A percentile compares a stretch with the other conserved stretches of the same genome.
These are phyloP conservation scores for Ceraclea dissimilis DNA, from an alignment of 2,888 invertebrate genomes.

Conservation along the genomic window DNA sequence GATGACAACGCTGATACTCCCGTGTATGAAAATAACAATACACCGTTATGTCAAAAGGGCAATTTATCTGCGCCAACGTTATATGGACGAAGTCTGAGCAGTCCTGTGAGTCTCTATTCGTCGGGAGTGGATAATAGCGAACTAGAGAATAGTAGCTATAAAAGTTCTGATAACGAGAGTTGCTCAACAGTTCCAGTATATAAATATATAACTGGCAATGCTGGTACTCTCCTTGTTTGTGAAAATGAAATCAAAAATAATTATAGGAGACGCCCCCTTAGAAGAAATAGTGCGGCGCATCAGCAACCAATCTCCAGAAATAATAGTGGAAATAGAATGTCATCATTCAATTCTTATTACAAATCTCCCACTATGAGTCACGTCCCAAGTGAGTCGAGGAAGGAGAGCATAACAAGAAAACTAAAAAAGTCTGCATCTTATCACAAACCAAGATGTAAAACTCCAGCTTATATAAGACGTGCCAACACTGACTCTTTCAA, in stretches of 20 bases:
- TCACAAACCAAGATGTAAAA: constrained; percentile 17
- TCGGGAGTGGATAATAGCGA: constrained; percentile 22
- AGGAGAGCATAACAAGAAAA: constrained; percentile 4
- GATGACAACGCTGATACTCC: constrained; percentile 5
- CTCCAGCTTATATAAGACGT: constrained; percentile 12
- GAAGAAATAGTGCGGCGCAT: constrained; percentile 23
- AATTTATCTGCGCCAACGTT: not conserved
- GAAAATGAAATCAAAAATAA: constrained; percentile 27
- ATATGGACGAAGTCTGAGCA: constrained; percentile 17
- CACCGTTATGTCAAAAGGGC: constrained; percentile 6
- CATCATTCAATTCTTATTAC: constrained; percentile 13
- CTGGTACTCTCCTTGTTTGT: constrained; percentile 37
- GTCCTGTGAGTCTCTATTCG: constrained; percentile 20
- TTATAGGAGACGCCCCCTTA: constrained; percentile 27
- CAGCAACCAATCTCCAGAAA: constrained; percentile 27
- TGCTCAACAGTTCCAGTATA: constrained; percentile 33
- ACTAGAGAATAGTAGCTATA: constrained; percentile 43
- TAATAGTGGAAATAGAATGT: constrained; percentile 18
- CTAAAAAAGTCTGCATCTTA: constrained; percentile 23
- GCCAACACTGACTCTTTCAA: constrained; percentile 21
- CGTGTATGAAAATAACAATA: not conserved
- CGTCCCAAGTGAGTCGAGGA: not conserved
- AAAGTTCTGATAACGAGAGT: constrained; percentile 48
- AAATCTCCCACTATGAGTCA: not conserved
- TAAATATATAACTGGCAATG: constrained; percentile 36